A percentile compares a stretch with the other conserved stretches of the same genome.
phyloP scores from a whole-genome alignment of 2,113 vertebrate species.

The Amblyornis subalaris region DNA sequence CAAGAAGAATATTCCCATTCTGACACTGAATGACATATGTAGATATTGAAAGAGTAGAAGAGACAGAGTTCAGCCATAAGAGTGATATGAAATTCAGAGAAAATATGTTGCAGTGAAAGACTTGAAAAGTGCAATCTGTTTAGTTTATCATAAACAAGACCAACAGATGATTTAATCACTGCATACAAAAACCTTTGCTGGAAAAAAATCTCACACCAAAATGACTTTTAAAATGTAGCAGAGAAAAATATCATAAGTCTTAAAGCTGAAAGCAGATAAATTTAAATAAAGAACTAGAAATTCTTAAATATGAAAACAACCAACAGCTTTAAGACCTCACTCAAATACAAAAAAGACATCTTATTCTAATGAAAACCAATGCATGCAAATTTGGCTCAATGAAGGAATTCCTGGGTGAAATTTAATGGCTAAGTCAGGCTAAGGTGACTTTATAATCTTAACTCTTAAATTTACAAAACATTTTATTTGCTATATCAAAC shows the following conservation, averaged over 20 bases:
- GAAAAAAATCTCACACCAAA: conserved; percentile 16
- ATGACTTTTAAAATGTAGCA: neutral
- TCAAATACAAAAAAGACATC: neutral
- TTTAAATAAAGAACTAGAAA: neutral
- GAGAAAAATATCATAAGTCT: neutral
- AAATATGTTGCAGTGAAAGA: conserved; percentile 15
- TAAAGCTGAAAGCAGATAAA: neutral
- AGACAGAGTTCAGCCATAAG: neutral
- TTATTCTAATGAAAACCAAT: neutral
- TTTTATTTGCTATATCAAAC: neutral
- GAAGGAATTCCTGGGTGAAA: neutral
- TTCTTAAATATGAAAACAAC: neutral
- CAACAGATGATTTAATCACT: conserved; percentile 33
- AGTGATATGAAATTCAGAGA: neutral
- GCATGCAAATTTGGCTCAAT: neutral
- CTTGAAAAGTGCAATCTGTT: conserved; percentile 57
- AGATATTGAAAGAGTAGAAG: neutral
- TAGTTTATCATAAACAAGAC: conserved; percentile 35
- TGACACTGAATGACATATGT: neutral
- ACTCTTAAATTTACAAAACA: neutral
- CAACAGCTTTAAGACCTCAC: neutral
- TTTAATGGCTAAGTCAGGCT: neutral
- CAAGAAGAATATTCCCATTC: neutral
- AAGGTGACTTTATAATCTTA: neutral
- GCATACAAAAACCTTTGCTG: neutral